Evolutionary conservation across 2,888 invertebrate species (phyloP), one percentile per base, ranked within the genome.

Genomic region (Eulithis prunata): DNA sequence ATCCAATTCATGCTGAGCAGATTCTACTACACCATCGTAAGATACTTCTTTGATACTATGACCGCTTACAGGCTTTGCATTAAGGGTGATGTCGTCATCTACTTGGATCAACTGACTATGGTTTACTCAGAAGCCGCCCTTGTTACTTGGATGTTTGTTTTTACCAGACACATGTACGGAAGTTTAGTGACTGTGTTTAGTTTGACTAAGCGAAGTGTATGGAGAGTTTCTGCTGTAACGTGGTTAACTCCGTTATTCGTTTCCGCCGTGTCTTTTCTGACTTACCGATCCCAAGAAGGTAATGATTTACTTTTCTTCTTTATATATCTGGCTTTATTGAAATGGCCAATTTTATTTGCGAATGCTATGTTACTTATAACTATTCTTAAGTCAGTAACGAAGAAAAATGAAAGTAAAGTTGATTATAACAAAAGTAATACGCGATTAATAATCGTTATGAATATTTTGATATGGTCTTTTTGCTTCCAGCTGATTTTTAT

Each of bases 1-100:
- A 77, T 89, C 1, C 92, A 92, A 62, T 87, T 91, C 38, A 89
- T 90, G 85, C 54, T 84, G 0, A 85, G 88, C 3, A 82, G 91
- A 75, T 87, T 86, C 63, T 7, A 85, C 6, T 91, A 86, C 62
- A 83, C 84, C 0, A 71, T 80, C 8, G 64, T 84, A 8, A 81
- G 89, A 72, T 90, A 83, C 66, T 67, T 79, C 6, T 75, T 77
- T n/a, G 89, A 88, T 36, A 53, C 86, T 1, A 70, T 75, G 21
- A 71, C 69, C 7, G 59, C 82, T 0, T 79, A 80, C 32, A 56
- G 73, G 7, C 13, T 75, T 4, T 71, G 71, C 57, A 46, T 62
- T 8, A 61, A 51, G 4, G 28, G 62, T 4, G 64, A 72, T 0
- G 69, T 68, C 13, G 13, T 75, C 0, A 57, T 80, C 0, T 73